Evolutionary conservation across 2,113 vertebrate genomes (phyloP), one percentile per base, ranked within the genome.

Genomic region (Alligator sinensis): DNA sequence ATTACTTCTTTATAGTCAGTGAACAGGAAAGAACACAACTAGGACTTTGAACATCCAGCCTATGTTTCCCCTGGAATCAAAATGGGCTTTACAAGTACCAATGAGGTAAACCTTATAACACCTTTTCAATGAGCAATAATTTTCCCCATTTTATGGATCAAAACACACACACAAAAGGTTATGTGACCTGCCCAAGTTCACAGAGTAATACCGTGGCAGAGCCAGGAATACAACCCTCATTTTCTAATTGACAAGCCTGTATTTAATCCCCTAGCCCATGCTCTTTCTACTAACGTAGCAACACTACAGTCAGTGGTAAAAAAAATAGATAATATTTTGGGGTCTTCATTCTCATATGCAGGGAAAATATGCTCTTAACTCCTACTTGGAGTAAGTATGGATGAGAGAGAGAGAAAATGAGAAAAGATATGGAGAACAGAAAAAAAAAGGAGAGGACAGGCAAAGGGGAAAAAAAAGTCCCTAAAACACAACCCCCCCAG

Each of bases 401-500:
- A 38, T 74, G 34, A 74, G 47, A 21, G 6, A 47, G 70, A 74
- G 12, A 25, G 30, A 74, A 74, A 47, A 38, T 12, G 24, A 68
- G n/a, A 68, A 10, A 68, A 19, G 17, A 72, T 47, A 38, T 38
- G 5, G 47, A 74, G 34, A 8, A 47, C 30, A 74, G 5, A 47
- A 27, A 10, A 12, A 86, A 13, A 28, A 62, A 57, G 1, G 64
- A 62, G 1, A 3, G 1, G 2, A 0, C 85, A 75, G 2, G 3
- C 28, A n/a, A n/a, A 60, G 4, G 3, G 24, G 2, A 72, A 14
- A n/a, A 68, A 24, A 60, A 92, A 91, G 2, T 0, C 77, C n/a
- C 11, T 30, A n/a, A 6, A 72, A 86, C 28, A 79, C 38, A n/a
- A 54, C 86, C 91, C 58, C 7, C 14, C 62, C 80, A 66, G 84